These are phyloP conservation scores for Melanostoma scalare DNA, from an alignment of 2,888 invertebrate genomes.

Conservation along the genomic window DNA sequence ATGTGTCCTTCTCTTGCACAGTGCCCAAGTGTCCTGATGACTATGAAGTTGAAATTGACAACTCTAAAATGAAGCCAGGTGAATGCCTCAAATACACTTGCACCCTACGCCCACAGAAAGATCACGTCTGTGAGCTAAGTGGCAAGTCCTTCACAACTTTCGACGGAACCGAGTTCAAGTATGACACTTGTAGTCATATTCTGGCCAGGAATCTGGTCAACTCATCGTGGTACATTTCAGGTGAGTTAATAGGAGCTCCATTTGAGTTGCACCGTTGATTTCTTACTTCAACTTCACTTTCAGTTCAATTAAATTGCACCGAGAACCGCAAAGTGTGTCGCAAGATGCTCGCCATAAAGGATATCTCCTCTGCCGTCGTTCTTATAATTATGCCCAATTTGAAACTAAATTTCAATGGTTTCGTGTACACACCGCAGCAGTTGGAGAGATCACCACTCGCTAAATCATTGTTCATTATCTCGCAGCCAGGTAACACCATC, in stretches of 20 bases:
- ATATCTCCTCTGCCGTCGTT: slow-evolving; percentile 83
- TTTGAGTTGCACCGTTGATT: background rate
- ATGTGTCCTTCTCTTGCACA: slow-evolving; percentile 76
- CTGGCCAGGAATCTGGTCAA: slow-evolving; percentile 87
- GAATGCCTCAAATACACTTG: slow-evolving; percentile 85
- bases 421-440: slow-evolving; percentile 82
- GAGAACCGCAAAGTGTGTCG: slow-evolving; percentile 83
- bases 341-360: slow-evolving; percentile 85
- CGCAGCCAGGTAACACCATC: slow-evolving; percentile 87
- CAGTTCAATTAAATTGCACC: slow-evolving; percentile 83
- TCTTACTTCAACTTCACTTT: slow-evolving; percentile 80
- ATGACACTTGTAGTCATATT: slow-evolving; percentile 91
- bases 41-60: slow-evolving; percentile 84
- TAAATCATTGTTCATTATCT: slow-evolving; percentile 85
- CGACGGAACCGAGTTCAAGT: slow-evolving; percentile 90
- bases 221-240: slow-evolving; percentile 87
- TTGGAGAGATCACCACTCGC: slow-evolving; percentile 80
- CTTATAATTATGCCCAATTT: slow-evolving; percentile 83
- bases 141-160: slow-evolving; percentile 91
- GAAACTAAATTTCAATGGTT: slow-evolving; percentile 87
- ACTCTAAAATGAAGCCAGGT: slow-evolving; percentile 78
- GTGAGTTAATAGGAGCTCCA: slow-evolving; percentile 82
- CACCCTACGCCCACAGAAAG: slow-evolving; percentile 85
- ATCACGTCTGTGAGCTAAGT: slow-evolving; percentile 85
- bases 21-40: slow-evolving; percentile 84